phyloP scores from a whole-genome alignment of 2,888 invertebrate genomes.

The Hypselothyrea guttata region DNA sequence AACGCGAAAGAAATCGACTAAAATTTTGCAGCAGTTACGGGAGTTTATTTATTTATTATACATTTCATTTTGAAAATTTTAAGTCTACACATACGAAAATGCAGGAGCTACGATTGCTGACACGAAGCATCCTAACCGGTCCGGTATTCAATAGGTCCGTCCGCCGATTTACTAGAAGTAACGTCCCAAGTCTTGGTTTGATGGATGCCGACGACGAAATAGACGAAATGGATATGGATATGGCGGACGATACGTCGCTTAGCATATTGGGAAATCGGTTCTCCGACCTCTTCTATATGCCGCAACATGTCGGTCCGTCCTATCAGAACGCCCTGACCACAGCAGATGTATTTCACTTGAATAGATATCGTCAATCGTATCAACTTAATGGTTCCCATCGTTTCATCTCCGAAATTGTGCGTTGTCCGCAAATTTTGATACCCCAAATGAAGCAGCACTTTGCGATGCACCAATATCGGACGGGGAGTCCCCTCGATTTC shows the following conservation, averaged over 20 bases:
- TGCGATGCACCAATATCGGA: no score
- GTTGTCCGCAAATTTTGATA: constrained; percentile 47
- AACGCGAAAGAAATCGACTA: no score
- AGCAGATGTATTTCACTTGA: constrained; percentile 31
- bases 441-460: no score
- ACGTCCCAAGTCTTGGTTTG: constrained; percentile 20
- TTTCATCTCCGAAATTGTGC: constrained; percentile 24
- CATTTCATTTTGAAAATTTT: no score
- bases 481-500: constrained; percentile 17
- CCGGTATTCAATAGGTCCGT: constrained; percentile 2
- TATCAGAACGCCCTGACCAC: constrained; percentile 53
- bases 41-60: no score
- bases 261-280: constrained; percentile 39
- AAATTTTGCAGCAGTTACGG: no score
- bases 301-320: constrained; percentile 51
- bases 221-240: constrained; percentile 25
- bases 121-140: constrained; percentile 19
- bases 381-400: constrained; percentile 20
- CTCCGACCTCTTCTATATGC: constrained; percentile 54
- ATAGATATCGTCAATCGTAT: constrained; percentile 18
- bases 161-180: constrained; percentile 39
- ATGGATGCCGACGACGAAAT: constrained; percentile 43
- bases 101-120: constrained; percentile 29
- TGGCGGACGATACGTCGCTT: constrained; percentile 14
- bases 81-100: constrained; percentile 30